Base-by-base conservation (phyloP, 2,113 vertebrate genomes). In the Spea bombifrons region DNA sequence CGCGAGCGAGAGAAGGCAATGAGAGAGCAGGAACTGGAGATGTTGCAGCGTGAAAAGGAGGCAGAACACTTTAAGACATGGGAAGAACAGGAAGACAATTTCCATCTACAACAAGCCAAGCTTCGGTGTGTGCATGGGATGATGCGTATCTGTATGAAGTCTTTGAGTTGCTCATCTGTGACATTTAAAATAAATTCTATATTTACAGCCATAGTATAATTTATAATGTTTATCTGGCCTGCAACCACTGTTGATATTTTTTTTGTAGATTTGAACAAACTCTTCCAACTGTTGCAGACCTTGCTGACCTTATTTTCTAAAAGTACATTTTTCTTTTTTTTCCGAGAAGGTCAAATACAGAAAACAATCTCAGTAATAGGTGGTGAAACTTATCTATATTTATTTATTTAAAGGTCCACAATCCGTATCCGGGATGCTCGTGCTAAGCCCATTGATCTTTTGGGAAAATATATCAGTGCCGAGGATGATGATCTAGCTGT, bases 1-100 rank as follows among this genome's bases (percentile, higher is more conserved):
- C 87, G 97, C 4, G 97, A 99, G 83, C 88, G 97, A 5, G 97
- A 99, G 81, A 99, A 99, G 82, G 94, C 95, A 7, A 95, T 98
- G 95, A 87, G 97, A 0, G 97, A 99, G 86, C 95, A 95, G 67
- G 97, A 99, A 87, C 89, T 99, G 88, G 97, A 99, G 89, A 94
- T 98, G 96, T 89, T 99, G 81, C 97, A 99, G 89, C 90, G 97
- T 13, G 97, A 98, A 85, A 99, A 99, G 76, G 97, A 99, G 87
- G 96, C 97, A 0, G 96, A 99, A 71, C 96, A 99, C 87, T 99
- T 99, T 86, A 98, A 99, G 87, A 98, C 96, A 0, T 99, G 97
- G 96, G 97, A 97, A 55, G 96, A 99, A 81, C 97, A 99, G 83
- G 97, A 99, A 66, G 96, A 98, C 88, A 95, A 96, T 86, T 99